These are phyloP conservation scores for Spondyliosoma cantharus DNA, from an alignment of 2,797 vertebrate species.

Conservation along the genomic window DNA sequence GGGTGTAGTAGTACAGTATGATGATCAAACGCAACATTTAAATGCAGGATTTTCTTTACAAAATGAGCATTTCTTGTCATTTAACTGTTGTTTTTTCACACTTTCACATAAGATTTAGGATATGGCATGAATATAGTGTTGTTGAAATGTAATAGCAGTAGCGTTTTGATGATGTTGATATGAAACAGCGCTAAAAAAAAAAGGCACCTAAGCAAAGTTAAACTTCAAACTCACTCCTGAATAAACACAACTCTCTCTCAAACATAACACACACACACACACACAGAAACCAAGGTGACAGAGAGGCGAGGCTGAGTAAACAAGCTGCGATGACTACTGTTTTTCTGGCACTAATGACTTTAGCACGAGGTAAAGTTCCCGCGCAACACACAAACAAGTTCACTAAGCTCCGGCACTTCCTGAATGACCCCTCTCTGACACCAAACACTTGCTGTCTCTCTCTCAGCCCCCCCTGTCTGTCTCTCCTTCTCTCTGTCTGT, in stretches of 20 bases:
- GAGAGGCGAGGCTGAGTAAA: slow-evolving; percentile 71
- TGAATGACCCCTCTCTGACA: slow-evolving; percentile 52
- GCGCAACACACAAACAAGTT: slow-evolving; percentile 32
- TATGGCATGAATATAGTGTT: background rate
- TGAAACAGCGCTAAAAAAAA: slow-evolving; percentile 1
- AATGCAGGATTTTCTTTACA: background rate
- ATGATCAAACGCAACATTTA: background rate
- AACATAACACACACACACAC: slow-evolving; percentile 28
- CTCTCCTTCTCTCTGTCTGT: background rate
- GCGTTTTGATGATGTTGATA: background rate
- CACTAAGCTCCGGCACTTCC: slow-evolving; percentile 17
- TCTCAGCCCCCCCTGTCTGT: slow-evolving; percentile 11
- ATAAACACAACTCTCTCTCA: slow-evolving; percentile 65
- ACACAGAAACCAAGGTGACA: slow-evolving; percentile 45
- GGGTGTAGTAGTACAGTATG: background rate
- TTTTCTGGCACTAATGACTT: slow-evolving; percentile 69
- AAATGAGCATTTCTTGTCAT: background rate
- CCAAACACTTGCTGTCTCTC: slow-evolving; percentile 8
- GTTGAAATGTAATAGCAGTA: background rate
- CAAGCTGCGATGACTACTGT: slow-evolving; percentile 48
- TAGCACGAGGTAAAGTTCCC: slow-evolving; percentile 67
- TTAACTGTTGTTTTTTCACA: slow-evolving; percentile 2
- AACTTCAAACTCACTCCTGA: slow-evolving; percentile 66
- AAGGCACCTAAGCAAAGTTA: slow-evolving; percentile 42
- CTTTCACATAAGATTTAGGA: background rate